Percentiles rank a stretch among this genome's conserved stretches.
These are phyloP conservation scores for Steinernema feltiae DNA, from an alignment of 1,140 invertebrate species.

Conservation along the genomic window DNA sequence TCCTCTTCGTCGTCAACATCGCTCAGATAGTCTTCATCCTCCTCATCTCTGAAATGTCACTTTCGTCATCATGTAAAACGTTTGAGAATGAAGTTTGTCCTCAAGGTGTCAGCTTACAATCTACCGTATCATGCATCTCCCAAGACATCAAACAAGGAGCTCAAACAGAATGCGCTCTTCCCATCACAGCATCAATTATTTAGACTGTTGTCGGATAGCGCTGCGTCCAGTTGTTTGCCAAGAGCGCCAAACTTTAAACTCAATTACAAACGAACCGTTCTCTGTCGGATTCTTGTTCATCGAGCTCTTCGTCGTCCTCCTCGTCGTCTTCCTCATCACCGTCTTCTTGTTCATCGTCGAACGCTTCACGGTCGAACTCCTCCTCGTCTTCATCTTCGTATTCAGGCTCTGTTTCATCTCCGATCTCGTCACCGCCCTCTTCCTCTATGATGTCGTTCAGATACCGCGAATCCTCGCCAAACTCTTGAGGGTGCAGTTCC, in stretches of 20 bases:
- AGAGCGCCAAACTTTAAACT: neutral
- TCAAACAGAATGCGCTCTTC: neutral
- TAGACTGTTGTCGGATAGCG: neutral
- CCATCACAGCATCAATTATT: neutral
- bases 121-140: neutral
- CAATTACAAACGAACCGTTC: neutral
- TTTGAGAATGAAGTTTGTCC: neutral
- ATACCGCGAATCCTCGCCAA: neutral
- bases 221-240: neutral
- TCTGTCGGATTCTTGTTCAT: neutral
- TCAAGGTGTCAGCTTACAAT: neutral
- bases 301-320: neutral
- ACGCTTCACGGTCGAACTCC: too few species aligned
- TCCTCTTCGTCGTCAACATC: neutral
- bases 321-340: neutral
- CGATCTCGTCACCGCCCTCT: neutral
- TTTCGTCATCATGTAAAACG: neutral
- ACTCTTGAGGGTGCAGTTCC: neutral
- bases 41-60: slow-evolving; percentile 2
- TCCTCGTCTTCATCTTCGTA: neutral
- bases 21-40: neutral
- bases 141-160: neutral
- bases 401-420: neutral
- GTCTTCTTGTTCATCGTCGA: neutral
- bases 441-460: neutral